Base-by-base conservation (phyloP, 2,888 invertebrate genomes). In the Synanthedon andrenaeformis region DNA sequence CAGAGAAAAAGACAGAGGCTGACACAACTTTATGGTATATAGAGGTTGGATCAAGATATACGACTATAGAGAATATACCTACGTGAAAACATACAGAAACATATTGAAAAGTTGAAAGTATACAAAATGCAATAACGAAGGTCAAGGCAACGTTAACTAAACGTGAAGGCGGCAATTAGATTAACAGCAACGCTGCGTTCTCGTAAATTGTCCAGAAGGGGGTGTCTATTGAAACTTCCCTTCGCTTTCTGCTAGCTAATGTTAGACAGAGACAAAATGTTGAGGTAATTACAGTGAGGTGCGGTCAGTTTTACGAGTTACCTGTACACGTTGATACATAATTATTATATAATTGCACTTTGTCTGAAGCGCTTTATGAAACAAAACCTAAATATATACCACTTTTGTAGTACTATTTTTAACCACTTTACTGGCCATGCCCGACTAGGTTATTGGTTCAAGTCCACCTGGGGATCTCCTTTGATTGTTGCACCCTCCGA, bases 141-240 rank as follows among this genome's bases (percentile, higher is more conserved):
- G 84, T 83, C 85, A 85, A 82, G 82, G 81, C 77, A 67, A 76
- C 67, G 66, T 59, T 64, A 72, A 76, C 76, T 76, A 72, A 74
- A 80, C 76, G 79, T 74, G 76, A 74, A 80, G 76, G 82, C 77
- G 79, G 70, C 80, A 81, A 85, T 84, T 85, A 82, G 82, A 84
- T 85, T 84, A 84, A 73, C 74, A 69, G 72, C 64, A 72, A 70
- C 74, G 74, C 67, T 68, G 73, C 66, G 61, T 69, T 69, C 64
- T 67, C 69, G 80, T 78, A 81, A 83, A 83, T 82, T 82, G 83
- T 81, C 67, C 67, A 60, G 51, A 49, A 66, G 64, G 71, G 74
- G 74, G 71, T 71, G 67, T 67, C 69, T 64, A 69, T 69, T 67
- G 63, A 65, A 65, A 65, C 64, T 61, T 65, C 63, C 63, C 66